These are phyloP conservation scores for Phyllotreta striolata DNA, from an alignment of 2,888 invertebrate species.

Conservation along the genomic window DNA sequence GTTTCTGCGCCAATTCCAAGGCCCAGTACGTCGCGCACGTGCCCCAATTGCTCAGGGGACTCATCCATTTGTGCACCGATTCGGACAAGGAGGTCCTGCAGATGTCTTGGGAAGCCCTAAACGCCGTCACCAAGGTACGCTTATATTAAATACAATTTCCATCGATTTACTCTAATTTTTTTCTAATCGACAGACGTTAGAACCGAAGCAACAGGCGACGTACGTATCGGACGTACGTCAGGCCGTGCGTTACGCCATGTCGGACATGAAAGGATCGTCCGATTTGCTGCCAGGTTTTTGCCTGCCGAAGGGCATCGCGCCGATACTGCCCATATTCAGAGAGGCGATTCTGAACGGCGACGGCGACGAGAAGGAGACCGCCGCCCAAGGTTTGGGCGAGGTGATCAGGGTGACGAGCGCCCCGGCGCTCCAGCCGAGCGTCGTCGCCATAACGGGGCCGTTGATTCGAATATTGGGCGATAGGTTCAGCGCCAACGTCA, in stretches of 20 bases:
- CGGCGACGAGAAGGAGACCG: slow-evolving; percentile 95
- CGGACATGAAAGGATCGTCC: slow-evolving; percentile 77
- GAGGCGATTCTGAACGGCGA: slow-evolving; percentile 96
- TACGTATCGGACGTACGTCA: slow-evolving; percentile 91
- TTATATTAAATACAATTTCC: not conserved
- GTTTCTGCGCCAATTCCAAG: slow-evolving; percentile 89
- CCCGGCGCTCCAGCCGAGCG: slow-evolving; percentile 90
- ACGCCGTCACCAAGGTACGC: slow-evolving; percentile 81
- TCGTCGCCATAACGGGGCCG: slow-evolving; percentile 97
- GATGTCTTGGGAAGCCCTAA: slow-evolving; percentile 91
- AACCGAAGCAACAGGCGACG: slow-evolving; percentile 82
- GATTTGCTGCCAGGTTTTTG: slow-evolving; percentile 92
- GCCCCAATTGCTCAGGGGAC: slow-evolving; percentile 85
- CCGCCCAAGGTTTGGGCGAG: slow-evolving; percentile 85
- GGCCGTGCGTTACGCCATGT: slow-evolving; percentile 89
- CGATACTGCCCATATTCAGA: slow-evolving; percentile 92
- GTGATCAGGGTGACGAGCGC: slow-evolving; percentile 86
- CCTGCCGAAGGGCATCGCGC: slow-evolving; percentile 88
- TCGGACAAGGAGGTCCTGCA: slow-evolving; percentile 81
- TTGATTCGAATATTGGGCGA: slow-evolving; percentile 97
- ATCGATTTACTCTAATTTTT: slow-evolving; percentile 4
- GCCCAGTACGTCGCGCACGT: slow-evolving; percentile 89
- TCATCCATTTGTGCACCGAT: slow-evolving; percentile 86
- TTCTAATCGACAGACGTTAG: slow-evolving; percentile 69
- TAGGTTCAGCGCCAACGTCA: slow-evolving; percentile 91